Evolutionary conservation across 2,113 vertebrate genomes (phyloP), one percentile per base, ranked within the genome.

Genomic region (Ameiurus melas): DNA sequence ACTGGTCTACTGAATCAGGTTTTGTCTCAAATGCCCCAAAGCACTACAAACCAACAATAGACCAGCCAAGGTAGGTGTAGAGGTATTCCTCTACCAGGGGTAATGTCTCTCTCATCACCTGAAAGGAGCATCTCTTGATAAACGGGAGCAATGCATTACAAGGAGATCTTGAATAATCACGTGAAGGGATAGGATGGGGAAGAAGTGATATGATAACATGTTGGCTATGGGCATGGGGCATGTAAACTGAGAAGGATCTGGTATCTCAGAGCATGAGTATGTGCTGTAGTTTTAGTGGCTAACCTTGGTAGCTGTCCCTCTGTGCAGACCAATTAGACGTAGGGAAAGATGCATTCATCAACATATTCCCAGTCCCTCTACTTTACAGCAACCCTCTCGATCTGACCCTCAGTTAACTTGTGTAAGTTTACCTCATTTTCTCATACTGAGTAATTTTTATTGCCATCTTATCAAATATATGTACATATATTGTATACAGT

Each of bases 301-400:
- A 84, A 82, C 79, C 58, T 70, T 77, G 71, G 66, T 80, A 58
- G 43, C 77, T 83, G 86, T 81, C 86, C 86, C 89, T 83, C 75
- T 85, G 83, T 55, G 70, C 53, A 84, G 79, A 55, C 57, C 57
- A 78, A 90, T 87, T 90, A 85, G 55, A 85, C 70, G 58, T 66
- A 83, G 55, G 27, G 30, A 71, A 55, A 27, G 64, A 70, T 70
- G 64, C 19, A 82, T 87, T 70, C 25, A 47, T 70, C 17, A 51
- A 51, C 64, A 70, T 80, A 39, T 60, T 81, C 55, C 71, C 83
- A 51, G 57, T 86, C 17, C 57, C 4, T 64, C n/a, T 57, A 39
- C 51, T 51, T 57, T 55, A 36, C 43, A 77, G 70, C 70, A 86
- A 43, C 70, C 5, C 27, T 57, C 12, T 68, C 16, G 30, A 53